These are phyloP conservation scores for Papilio dardanus DNA, from an alignment of 1,140 invertebrate genomes.

Conservation along the genomic window DNA sequence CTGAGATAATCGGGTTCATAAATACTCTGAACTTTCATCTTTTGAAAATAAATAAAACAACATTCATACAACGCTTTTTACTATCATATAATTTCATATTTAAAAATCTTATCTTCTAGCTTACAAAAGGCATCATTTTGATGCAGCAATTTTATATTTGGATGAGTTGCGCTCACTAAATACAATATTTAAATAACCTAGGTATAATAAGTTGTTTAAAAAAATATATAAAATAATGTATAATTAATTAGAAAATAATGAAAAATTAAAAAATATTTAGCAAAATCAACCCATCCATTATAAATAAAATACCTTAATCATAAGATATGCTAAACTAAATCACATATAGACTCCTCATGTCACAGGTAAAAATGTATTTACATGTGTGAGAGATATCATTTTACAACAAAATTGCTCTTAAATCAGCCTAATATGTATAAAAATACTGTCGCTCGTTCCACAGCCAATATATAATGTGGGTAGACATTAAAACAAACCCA, in stretches of 20 bases:
- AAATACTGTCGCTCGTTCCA: slow-evolving; percentile 53
- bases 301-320: slow-evolving; percentile 50
- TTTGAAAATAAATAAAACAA: slow-evolving; percentile 69
- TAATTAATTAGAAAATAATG: slow-evolving; percentile 42
- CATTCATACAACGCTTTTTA: slow-evolving; percentile 27
- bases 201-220: slow-evolving; percentile 25
- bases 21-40: background rate
- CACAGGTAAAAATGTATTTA: slow-evolving; percentile 56
- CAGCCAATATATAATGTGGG: slow-evolving; percentile 58
- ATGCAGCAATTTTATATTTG: slow-evolving; percentile 55
- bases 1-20: background rate
- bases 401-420: slow-evolving; percentile 45
- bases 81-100: slow-evolving; percentile 44
- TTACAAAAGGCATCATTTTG: slow-evolving; percentile 66
- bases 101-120: slow-evolving; percentile 59
- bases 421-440: slow-evolving; percentile 39
- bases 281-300: slow-evolving; percentile 57
- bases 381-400: slow-evolving; percentile 50
- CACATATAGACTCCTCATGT: slow-evolving; percentile 55
- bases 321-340: slow-evolving; percentile 66
- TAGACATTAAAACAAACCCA: slow-evolving; percentile 40
- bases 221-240: slow-evolving; percentile 43
- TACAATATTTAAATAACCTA: slow-evolving; percentile 39
- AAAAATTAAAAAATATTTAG: slow-evolving; percentile 46
- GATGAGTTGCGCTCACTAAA: slow-evolving; percentile 59